Conservation (phyloP, 2,113 vertebrate genomes). For the Eulemur rufifrons region DNA sequence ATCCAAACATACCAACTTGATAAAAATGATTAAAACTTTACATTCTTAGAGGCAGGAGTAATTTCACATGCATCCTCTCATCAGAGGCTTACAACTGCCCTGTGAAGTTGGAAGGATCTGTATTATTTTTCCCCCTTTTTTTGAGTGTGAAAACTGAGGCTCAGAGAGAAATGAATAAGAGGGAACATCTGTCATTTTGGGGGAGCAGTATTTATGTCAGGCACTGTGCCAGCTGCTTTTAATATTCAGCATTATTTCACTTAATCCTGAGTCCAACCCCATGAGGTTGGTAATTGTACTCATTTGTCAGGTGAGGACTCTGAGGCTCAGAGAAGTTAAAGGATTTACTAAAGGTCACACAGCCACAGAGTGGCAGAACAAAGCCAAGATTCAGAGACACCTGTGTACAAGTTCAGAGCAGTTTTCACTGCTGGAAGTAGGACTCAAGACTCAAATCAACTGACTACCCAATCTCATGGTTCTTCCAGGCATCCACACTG, state of each 20-base stretch:
- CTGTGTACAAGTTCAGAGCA: no score
- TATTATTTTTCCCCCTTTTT: background rate
- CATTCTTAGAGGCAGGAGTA: background rate
- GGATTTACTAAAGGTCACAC: background rate
- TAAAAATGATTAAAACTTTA: background rate
- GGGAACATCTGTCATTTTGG: background rate
- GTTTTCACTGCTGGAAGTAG: background rate
- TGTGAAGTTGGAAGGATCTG: background rate
- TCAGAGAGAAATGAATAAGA: background rate
- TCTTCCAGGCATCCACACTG: background rate
- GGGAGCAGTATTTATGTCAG: rapidly evolving
- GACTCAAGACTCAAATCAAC: background rate
- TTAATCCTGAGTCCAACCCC: background rate
- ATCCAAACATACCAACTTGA: background rate
- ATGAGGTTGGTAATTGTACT: background rate
- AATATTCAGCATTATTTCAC: background rate
- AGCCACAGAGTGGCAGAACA: background rate
- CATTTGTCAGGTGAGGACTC: background rate
- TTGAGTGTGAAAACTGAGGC: background rate
- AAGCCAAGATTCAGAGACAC: background rate
- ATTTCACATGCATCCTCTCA: background rate
- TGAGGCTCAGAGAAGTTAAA: background rate
- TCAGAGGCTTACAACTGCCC: background rate
- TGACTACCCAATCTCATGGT: background rate
- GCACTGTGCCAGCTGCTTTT: no score